These are phyloP conservation scores for Muntiacus reevesi DNA, from an alignment of 2,113 vertebrate species.

Conservation along the genomic window DNA sequence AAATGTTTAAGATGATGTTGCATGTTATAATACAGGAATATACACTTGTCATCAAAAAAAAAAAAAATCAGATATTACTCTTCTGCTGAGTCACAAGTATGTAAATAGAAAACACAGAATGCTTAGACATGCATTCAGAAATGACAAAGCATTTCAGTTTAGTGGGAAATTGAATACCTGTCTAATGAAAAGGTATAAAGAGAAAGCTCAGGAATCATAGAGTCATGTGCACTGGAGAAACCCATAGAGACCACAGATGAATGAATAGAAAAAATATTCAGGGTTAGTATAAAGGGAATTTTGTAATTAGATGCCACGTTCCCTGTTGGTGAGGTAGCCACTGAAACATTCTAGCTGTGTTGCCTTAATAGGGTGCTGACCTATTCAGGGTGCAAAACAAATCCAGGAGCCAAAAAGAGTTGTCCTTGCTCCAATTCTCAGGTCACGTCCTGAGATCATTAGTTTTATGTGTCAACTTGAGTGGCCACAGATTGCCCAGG, in stretches of 20 bases:
- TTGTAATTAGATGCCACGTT: background rate
- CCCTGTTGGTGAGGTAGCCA: background rate
- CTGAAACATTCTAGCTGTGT: background rate
- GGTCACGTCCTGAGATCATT: background rate
- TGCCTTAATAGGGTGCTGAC: rapidly evolving
- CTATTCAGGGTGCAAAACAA: background rate
- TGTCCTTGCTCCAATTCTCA: background rate
- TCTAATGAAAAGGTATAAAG: background rate
- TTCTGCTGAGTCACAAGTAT: background rate
- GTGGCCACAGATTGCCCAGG: background rate
- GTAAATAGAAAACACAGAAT: background rate
- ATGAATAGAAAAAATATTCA: background rate
- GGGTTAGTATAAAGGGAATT: background rate
- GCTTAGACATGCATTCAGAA: background rate
- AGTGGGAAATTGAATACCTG: background rate
- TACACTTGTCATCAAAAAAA: background rate
- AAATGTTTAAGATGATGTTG: background rate
- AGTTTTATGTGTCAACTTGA: background rate
- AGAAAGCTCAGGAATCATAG: background rate
- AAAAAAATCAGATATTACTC: background rate
- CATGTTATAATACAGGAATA: background rate
- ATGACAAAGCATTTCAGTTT: background rate
- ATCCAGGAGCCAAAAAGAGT: background rate
- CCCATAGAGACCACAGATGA: background rate
- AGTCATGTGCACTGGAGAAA: background rate